phyloP scores from a whole-genome alignment of 35 echinoderm and acorn worm species.

The Apostichopus japonicus region DNA sequence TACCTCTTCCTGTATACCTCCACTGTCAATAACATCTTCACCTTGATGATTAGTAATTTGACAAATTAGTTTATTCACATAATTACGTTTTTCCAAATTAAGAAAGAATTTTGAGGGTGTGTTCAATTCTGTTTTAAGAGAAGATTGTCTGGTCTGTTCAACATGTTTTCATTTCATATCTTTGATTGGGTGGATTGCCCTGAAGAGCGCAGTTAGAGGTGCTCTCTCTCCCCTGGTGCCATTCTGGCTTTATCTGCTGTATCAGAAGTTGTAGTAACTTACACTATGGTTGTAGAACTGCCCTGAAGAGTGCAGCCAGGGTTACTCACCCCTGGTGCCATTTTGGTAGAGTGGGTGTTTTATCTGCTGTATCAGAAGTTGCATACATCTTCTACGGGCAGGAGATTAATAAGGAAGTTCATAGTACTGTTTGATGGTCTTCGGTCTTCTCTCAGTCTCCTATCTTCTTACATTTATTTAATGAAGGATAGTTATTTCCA shows the following conservation, averaged over 20 bases:
- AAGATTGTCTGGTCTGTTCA: too few species aligned
- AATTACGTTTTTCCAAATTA: too few species aligned
- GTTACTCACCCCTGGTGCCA: conserved; percentile 12
- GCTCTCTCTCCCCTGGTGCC: not conserved
- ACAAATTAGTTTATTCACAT: too few species aligned
- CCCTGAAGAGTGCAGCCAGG: conserved; percentile 5
- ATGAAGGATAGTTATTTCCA: too few species aligned
- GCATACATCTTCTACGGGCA: not conserved
- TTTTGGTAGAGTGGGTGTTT: conserved; percentile 46
- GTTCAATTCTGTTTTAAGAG: too few species aligned
- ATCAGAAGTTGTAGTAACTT: conserved; percentile 22
- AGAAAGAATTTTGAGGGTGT: too few species aligned
- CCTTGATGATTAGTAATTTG: too few species aligned
- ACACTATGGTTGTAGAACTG: not conserved
- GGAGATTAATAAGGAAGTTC: conserved; percentile 45
- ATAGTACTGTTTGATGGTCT: conserved; percentile 48
- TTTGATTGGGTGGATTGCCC: not conserved
- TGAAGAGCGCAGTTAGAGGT: not conserved
- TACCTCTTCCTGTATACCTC: too few species aligned
- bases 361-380: conserved; percentile 40
- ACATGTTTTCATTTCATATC: too few species aligned
- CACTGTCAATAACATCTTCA: too few species aligned
- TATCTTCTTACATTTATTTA: not conserved
- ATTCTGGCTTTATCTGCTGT: conserved; percentile 42
- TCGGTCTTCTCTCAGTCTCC: conserved; percentile 36